Percentiles rank a stretch among this genome's conserved stretches.
Conservation (phyloP, 2,888 invertebrate genomes). For the Heterodera filipjevi region DNA sequence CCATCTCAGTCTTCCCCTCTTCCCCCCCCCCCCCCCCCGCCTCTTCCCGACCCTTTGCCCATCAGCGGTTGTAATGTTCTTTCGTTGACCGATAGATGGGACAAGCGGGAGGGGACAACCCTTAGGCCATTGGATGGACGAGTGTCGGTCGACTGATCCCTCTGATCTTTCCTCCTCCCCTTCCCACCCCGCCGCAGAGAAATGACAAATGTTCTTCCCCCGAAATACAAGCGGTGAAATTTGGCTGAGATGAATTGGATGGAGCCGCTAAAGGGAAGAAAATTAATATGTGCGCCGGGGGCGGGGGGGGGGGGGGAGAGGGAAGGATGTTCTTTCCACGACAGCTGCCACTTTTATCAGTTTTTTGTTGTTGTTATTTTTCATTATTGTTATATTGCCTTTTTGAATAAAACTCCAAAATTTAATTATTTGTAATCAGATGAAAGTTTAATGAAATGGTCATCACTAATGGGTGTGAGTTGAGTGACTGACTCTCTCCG, state of each 20-base stretch:
- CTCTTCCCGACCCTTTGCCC: not conserved
- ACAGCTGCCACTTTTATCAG: not conserved
- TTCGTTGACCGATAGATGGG: not conserved
- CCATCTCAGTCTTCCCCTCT: not conserved
- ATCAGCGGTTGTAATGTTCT: conserved; percentile 17
- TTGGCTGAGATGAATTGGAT: not conserved
- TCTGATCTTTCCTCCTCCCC: not conserved
- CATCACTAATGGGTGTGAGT: not conserved
- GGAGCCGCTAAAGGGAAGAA: conserved; percentile 15
- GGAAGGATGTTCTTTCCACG: not conserved
- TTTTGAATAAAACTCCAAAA: not conserved
- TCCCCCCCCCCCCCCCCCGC: not conserved
- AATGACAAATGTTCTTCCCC: conserved; percentile 20
- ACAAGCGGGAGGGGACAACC: not conserved
- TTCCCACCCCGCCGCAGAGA: not conserved
- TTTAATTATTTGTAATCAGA: not conserved
- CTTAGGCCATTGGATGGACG: not conserved
- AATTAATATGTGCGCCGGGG: conserved; percentile 14
- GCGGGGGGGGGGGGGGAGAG: not conserved
- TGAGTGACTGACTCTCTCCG: not conserved
- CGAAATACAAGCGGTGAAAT: not conserved
- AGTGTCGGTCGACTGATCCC: not conserved
- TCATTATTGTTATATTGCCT: not conserved
- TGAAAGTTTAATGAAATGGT: not conserved
- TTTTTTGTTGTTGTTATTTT: not conserved